These are phyloP conservation scores for Streptopelia turtur DNA, from an alignment of 2,797 vertebrate species.

Conservation along the genomic window DNA sequence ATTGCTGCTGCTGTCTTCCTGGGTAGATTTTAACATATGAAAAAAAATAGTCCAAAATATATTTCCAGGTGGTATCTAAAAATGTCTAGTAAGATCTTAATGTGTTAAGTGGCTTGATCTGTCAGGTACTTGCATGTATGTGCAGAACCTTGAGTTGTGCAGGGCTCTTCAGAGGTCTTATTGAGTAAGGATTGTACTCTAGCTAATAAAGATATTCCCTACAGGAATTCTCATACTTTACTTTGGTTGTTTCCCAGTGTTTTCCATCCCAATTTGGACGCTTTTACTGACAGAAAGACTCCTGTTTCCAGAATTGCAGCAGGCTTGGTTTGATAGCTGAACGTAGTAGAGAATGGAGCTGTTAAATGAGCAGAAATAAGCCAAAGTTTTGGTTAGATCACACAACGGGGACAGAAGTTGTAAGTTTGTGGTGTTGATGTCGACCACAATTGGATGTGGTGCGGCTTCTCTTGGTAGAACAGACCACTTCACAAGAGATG, in stretches of 20 bases:
- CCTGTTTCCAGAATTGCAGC: not conserved
- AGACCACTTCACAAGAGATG: not conserved
- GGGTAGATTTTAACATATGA: not conserved
- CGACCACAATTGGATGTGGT: not conserved
- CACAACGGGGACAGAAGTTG: not conserved
- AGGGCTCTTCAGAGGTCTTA: not conserved
- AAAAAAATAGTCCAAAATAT: constrained; percentile 41
- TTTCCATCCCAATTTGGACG: not conserved
- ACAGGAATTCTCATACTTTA: not conserved
- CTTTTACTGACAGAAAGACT: not conserved
- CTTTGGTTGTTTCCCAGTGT: not conserved
- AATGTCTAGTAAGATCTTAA: not conserved
- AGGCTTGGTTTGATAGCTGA: not conserved
- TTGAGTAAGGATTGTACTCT: not conserved
- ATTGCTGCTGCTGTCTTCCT: constrained; percentile 27
- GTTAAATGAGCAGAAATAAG: constrained; percentile 10
- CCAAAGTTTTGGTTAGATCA: constrained; percentile 1
- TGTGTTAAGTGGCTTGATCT: not conserved
- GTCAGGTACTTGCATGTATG: not conserved
- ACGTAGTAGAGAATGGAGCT: not conserved
- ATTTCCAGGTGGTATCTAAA: constrained; percentile 52
- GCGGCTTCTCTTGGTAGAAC: not conserved
- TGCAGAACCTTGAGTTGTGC: not conserved
- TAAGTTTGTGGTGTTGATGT: not conserved
- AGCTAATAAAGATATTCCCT: not conserved